phyloP scores from a whole-genome alignment of 2,113 vertebrate species.

The Phrynosoma platyrhinos region DNA sequence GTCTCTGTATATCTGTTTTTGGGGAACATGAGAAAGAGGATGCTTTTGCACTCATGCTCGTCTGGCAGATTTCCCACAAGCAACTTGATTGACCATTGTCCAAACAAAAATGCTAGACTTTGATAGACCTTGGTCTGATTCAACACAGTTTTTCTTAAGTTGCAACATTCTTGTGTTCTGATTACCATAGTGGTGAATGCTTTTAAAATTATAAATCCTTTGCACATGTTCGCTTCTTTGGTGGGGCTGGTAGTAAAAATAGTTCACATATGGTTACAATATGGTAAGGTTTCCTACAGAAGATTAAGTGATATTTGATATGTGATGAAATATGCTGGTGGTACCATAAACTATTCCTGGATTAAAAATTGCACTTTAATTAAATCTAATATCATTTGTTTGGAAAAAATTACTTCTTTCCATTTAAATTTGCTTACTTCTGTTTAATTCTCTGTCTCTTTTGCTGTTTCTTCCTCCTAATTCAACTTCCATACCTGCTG shows the following conservation, averaged over 20 bases:
- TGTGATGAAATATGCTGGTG: not conserved
- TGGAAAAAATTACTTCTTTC: not conserved
- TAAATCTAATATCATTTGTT: not conserved
- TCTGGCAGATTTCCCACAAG: no score
- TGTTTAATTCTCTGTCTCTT: not conserved
- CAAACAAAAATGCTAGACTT: no score
- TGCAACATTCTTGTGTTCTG: no score
- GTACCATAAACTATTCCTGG: not conserved
- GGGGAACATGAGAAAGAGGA: no score
- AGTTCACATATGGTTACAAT: not conserved
- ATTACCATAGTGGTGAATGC: not conserved
- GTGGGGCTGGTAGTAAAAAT: not conserved
- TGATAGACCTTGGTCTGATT: no score
- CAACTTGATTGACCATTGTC: no score
- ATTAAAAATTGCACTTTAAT: not conserved
- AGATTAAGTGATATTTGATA: not conserved
- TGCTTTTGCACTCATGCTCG: no score
- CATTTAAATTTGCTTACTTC: not conserved
- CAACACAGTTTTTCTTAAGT: no score
- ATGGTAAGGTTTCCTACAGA: not conserved
- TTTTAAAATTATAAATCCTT: not conserved
- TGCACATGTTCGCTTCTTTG: not conserved
- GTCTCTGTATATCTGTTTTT: no score
- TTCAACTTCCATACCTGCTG: not conserved
- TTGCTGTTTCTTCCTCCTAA: not conserved